Evolutionary conservation across 2,888 invertebrate genomes (phyloP).

Genomic region (Zonitis immaculata): DNA sequence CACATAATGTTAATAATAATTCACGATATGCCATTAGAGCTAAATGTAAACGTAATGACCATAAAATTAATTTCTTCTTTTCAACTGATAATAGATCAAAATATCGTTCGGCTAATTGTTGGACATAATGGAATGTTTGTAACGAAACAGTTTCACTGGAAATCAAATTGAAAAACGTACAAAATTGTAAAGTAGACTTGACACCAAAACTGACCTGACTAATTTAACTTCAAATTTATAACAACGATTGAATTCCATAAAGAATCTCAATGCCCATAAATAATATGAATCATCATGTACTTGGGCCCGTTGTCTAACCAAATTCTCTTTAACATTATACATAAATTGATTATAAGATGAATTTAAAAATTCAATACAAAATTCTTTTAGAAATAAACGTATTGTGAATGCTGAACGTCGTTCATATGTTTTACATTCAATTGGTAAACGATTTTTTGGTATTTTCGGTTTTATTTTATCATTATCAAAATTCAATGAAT

Average conservation of each 20-base stretch:
- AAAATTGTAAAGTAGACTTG: too few relatives aligned
- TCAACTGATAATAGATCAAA: slow-evolving; percentile 80
- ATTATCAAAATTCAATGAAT: slow-evolving; percentile 71
- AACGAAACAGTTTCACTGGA: slow-evolving; percentile 89
- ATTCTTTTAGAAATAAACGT: slow-evolving; percentile 85
- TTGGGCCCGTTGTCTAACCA: slow-evolving; percentile 64
- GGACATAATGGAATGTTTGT: slow-evolving; percentile 89
- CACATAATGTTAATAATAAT: slow-evolving; percentile 73
- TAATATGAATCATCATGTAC: slow-evolving; percentile 91
- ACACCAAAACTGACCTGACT: slow-evolving; percentile 79
- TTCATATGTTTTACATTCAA: slow-evolving; percentile 59
- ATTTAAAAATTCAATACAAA: slow-evolving; percentile 88
- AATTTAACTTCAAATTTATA: slow-evolving; percentile 82
- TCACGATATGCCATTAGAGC: slow-evolving; percentile 78
- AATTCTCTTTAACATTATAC: slow-evolving; percentile 75
- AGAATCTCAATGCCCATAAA: slow-evolving; percentile 90
- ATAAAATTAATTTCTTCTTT: slow-evolving; percentile 75
- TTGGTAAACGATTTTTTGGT: slow-evolving; percentile 72
- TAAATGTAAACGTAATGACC: slow-evolving; percentile 83
- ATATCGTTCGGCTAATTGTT: slow-evolving; percentile 84
- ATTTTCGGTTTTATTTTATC: slow-evolving; percentile 66
- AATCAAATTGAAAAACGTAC: too few relatives aligned
- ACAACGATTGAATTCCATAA: slow-evolving; percentile 94
- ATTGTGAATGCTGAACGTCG: slow-evolving; percentile 86
- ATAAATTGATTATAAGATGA: slow-evolving; percentile 92